A percentile compares a stretch with the other conserved stretches of the same genome.
Conservation (phyloP, 2,888 invertebrate genomes). For the Netelia virgata region DNA sequence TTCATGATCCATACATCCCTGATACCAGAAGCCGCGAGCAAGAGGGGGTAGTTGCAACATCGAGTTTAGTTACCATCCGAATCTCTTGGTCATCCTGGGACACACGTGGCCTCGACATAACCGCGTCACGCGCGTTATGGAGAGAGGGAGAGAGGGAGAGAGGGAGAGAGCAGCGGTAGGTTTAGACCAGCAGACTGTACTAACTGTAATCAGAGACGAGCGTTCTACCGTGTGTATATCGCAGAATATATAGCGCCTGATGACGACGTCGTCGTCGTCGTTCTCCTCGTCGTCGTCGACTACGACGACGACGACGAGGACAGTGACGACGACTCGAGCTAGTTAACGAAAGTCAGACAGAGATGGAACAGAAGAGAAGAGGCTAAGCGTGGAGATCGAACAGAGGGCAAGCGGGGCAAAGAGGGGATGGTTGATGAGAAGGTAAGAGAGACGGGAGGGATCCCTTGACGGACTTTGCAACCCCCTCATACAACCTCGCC, state of each 20-base stretch:
- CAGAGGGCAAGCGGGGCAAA: constrained; percentile 35
- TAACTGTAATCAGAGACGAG: constrained; percentile 82
- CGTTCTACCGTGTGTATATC: constrained; percentile 78
- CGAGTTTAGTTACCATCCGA: constrained; percentile 67
- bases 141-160: too few species aligned
- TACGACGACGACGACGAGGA: constrained; percentile 35
- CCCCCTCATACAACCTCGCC: not conserved
- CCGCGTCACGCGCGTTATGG: constrained; percentile 72
- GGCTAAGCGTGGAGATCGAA: constrained; percentile 52
- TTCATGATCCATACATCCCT: not conserved
- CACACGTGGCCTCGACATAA: constrained; percentile 71
- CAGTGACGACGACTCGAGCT: not conserved
- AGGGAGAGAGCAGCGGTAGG: constrained; percentile 69
- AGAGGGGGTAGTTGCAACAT: constrained; percentile 58
- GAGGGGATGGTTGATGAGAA: constrained; percentile 25
- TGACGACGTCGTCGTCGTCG: constrained; percentile 46
- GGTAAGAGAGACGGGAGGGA: constrained; percentile 58
- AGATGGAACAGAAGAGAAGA: constrained; percentile 47
- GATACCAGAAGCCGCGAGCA: constrained; percentile 2
- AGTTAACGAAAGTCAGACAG: constrained; percentile 52
- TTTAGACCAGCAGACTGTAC: constrained; percentile 81
- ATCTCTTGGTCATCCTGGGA: constrained; percentile 66
- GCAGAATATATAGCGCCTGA: constrained; percentile 63
- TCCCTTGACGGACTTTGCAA: constrained; percentile 60
- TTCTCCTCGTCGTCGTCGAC: constrained; percentile 7